Percentiles rank a stretch among this genome's conserved stretches.
phyloP scores from a whole-genome alignment of 2,888 invertebrate species.

The Listrodromus nycthemerus region DNA sequence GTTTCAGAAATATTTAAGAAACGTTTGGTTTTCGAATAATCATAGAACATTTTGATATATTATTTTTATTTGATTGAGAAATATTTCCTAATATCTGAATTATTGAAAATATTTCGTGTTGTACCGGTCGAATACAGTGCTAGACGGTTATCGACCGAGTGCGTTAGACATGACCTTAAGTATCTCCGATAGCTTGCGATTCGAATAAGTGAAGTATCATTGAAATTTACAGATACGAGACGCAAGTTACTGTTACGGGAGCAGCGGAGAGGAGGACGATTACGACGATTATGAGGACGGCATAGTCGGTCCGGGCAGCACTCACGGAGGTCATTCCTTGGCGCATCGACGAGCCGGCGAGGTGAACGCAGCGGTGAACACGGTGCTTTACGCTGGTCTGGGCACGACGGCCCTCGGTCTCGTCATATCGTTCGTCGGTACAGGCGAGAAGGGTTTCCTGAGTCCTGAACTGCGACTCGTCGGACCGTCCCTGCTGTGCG shows the following conservation, averaged over 20 bases:
- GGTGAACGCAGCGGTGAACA: conserved; percentile 93
- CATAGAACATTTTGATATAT: too few relatives aligned
- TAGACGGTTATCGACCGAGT: background rate
- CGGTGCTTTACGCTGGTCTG: conserved; percentile 93
- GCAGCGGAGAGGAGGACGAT: conserved; percentile 87
- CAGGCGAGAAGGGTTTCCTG: conserved; percentile 95
- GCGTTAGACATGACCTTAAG: background rate
- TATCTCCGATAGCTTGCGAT: background rate
- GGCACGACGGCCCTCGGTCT: conserved; percentile 93
- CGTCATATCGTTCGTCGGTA: conserved; percentile 95
- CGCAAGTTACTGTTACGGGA: conserved; percentile 92
- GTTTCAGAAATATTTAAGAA: too few relatives aligned
- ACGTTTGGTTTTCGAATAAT: too few relatives aligned
- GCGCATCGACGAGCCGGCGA: conserved; percentile 86
- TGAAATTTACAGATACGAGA: conserved; percentile 90
- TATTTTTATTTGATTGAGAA: too few relatives aligned
- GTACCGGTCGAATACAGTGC: too few relatives aligned
- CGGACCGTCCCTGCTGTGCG: conserved; percentile 92
- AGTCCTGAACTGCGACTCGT: conserved; percentile 94
- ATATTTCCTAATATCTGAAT: too few relatives aligned
- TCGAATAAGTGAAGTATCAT: background rate
- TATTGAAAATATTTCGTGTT: too few relatives aligned
- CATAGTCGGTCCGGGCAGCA: conserved; percentile 68
- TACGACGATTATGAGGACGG: conserved; percentile 73
- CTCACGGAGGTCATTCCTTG: conserved; percentile 87